These are phyloP conservation scores for Cryptosula pallasiana DNA, from an alignment of 2,888 invertebrate genomes.

Conservation along the genomic window DNA sequence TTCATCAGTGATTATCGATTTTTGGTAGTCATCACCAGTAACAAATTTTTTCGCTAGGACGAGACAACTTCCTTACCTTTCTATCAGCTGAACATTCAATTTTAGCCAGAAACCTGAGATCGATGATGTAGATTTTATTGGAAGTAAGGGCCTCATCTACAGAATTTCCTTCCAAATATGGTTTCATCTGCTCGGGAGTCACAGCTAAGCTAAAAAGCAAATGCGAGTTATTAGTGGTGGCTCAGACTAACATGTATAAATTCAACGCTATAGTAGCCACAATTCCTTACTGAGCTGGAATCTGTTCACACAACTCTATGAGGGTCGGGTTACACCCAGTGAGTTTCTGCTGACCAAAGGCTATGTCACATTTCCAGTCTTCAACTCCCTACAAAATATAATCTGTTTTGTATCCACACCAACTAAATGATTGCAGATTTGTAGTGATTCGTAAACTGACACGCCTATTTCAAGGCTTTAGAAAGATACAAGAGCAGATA, in stretches of 20 bases:
- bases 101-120: neutral
- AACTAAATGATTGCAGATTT: no score
- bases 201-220: no score
- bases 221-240: no score
- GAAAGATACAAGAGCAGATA: no score
- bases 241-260: no score
- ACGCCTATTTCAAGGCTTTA: no score
- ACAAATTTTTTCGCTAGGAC: no score
- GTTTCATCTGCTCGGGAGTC: no score
- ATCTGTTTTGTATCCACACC: no score
- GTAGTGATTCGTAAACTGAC: no score
- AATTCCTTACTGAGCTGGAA: conserved; percentile 54
- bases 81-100: neutral
- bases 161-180: neutral
- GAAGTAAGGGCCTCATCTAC: neutral
- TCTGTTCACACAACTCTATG: conserved; percentile 51
- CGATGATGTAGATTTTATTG: neutral
- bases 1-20: no score
- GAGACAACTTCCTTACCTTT: neutral
- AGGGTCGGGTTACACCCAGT: conserved; percentile 55
- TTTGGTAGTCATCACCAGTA: no score
- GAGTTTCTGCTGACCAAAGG: conserved; percentile 54
- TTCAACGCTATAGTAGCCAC: neutral
- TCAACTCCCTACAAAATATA: conserved; percentile 32
- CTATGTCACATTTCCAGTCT: conserved; percentile 51